Conservation (phyloP, 1,140 invertebrate species). For the Pseudomyrmex gracilis region DNA sequence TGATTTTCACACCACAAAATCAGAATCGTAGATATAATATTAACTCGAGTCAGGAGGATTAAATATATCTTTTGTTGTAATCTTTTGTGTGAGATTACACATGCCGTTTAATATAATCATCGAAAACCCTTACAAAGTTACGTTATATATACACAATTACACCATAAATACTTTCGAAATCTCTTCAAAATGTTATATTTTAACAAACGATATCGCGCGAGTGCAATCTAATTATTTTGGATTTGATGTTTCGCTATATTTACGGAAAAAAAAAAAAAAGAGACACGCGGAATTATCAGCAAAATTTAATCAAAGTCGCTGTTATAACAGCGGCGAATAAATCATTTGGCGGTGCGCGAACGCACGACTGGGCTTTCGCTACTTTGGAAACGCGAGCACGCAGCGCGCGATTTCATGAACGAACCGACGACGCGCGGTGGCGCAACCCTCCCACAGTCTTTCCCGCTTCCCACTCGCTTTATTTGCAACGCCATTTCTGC, state of each 20-base stretch:
- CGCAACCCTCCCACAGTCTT: conserved; percentile 43
- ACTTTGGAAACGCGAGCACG: conserved; percentile 62
- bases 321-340: conserved; percentile 31
- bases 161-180: not conserved
- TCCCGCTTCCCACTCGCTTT: conserved; percentile 71
- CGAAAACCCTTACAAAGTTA: not conserved
- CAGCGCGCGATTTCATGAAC: conserved; percentile 68
- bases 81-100: not conserved
- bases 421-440: conserved; percentile 9
- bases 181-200: not conserved
- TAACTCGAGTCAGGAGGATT: not conserved
- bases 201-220: not conserved
- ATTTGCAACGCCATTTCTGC: conserved; percentile 77
- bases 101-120: not conserved
- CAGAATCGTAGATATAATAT: not conserved
- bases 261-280: not conserved
- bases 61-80: not conserved
- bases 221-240: not conserved
- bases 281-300: conserved; percentile 6
- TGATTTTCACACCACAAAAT: too few relatives aligned
- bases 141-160: too few relatives aligned
- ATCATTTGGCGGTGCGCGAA: conserved; percentile 26
- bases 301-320: not conserved
- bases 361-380: conserved; percentile 35
- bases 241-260: not conserved